These are phyloP conservation scores for Solen grandis DNA, from an alignment of 1,140 invertebrate species.

Conservation along the genomic window DNA sequence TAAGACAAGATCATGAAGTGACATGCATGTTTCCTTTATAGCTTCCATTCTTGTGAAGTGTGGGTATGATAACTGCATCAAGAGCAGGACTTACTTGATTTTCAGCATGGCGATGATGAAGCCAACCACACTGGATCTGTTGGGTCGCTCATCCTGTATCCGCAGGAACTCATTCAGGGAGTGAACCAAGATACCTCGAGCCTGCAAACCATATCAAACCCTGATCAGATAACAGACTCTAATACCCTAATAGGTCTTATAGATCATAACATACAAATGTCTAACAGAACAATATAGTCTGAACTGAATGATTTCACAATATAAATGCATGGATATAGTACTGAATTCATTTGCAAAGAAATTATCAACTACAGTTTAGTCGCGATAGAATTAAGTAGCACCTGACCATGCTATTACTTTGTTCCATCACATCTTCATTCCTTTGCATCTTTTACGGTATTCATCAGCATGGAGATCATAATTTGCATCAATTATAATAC, in stretches of 20 bases:
- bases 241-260: background rate
- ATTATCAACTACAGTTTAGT: background rate
- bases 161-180: slow-evolving; percentile 73
- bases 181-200: slow-evolving; percentile 69
- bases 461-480: too few relatives aligned
- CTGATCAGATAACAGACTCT: background rate
- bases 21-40: too few relatives aligned
- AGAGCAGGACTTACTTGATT: slow-evolving; percentile 72
- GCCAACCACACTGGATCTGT: slow-evolving; percentile 66
- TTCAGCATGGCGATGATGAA: slow-evolving; percentile 75
- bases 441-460: too few relatives aligned
- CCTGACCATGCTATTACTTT: too few relatives aligned
- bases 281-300: background rate
- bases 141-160: slow-evolving; percentile 69
- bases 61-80: background rate
- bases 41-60: too few relatives aligned
- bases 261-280: background rate
- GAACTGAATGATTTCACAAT: background rate
- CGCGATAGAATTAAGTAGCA: too few relatives aligned
- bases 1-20: too few relatives aligned
- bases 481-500: too few relatives aligned
- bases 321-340: background rate
- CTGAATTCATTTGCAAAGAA: background rate
- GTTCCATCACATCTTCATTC: too few relatives aligned
- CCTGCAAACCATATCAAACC: slow-evolving; percentile 58